Evolutionary conservation across 2,888 invertebrate species (phyloP), one percentile per base, ranked within the genome.

Genomic region (Hypena proboscidalis): DNA sequence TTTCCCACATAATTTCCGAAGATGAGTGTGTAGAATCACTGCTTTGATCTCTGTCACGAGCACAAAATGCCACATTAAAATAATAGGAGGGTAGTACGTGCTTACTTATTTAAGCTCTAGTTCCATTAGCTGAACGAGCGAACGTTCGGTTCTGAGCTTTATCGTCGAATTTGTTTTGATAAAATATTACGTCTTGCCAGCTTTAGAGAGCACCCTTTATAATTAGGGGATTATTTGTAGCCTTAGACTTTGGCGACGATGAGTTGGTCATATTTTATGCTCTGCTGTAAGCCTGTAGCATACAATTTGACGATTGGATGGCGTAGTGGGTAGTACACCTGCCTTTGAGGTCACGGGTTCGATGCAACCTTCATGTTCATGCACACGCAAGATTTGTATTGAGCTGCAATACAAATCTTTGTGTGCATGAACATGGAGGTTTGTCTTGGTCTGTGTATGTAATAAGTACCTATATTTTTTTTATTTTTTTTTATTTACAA

Each of bases 1-100:
- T 55, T 56, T 61, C 51, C 58, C 67, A 66, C 67, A 66, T 65
- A 60, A 65, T 66, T 66, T 58, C 31, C 27, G 19, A 54, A 54
- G 54, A 60, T 55, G 58, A 63, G 59, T 63, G 61, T 61, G 59
- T 64, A 47, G 52, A 67, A 64, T 68, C 65, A 59, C 58, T 49
- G 58, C 48, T 55, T 42, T 48, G 57, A 69, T 67, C 60, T 58
- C 40, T 42, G 56, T 62, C 65, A 66, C 71, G 65, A 50, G 48
- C 49, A 32, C 52, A 48, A 53, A 58, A 61, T 58, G 65, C 48
- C 49, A 56, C 61, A 57, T 63, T 70, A 66, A 60, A 69, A 65
- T 67, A 67, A 68, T 65, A 65, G 53, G 56, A 58, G 43, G 30
- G 54, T 36, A 48, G 34, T 54, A 59, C 58, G 63, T 67, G 54